Evolutionary conservation across 2,113 vertebrate species (phyloP).

Genomic region (Pavo muticus): DNA sequence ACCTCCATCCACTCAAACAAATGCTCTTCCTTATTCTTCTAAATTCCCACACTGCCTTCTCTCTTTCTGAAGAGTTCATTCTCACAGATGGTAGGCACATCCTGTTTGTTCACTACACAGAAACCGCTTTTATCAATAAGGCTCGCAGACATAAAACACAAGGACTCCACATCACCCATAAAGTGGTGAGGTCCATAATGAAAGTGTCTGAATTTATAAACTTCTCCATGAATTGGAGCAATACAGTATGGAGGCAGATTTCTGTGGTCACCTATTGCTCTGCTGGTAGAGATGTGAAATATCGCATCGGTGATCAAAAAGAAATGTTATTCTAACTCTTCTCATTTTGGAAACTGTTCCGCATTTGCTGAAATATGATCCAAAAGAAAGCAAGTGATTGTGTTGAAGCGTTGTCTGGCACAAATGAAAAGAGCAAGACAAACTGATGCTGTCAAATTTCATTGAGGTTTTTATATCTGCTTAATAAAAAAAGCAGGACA

Average conservation of each 20-base stretch:
- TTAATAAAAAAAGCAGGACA: not conserved
- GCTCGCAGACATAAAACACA: not conserved
- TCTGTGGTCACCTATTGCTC: not conserved
- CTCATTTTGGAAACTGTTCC: not conserved
- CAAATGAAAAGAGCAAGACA: not conserved
- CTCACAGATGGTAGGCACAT: not conserved
- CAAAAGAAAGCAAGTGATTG: too few relatives aligned
- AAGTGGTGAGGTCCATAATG: not conserved
- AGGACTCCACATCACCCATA: not conserved
- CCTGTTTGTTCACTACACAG: not conserved
- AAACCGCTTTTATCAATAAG: not conserved
- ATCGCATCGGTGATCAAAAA: not conserved
- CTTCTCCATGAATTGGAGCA: not conserved
- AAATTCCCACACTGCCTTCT: not conserved
- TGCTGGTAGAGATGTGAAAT: not conserved
- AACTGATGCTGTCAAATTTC: not conserved
- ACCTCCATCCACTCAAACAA: not conserved
- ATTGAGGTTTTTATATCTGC: not conserved
- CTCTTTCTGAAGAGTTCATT: not conserved
- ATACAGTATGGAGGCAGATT: not conserved
- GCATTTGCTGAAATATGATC: not conserved
- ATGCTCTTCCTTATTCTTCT: not conserved
- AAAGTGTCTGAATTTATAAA: not conserved
- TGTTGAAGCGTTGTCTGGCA: too few relatives aligned
- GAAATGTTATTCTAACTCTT: not conserved